Base-by-base conservation (phyloP, 2,888 invertebrate genomes). In the Spisula subtruncata region DNA sequence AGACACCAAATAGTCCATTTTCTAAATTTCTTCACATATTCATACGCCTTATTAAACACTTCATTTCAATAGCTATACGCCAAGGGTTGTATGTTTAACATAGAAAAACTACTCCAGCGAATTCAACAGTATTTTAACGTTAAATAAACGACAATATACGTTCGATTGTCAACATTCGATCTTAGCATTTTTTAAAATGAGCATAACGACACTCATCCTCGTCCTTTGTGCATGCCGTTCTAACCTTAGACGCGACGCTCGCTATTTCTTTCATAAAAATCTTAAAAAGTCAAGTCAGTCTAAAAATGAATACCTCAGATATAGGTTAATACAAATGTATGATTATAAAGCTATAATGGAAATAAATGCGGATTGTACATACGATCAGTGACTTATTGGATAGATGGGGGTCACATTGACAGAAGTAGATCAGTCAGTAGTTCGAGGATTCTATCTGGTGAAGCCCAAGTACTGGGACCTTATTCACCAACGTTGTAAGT, bases 1-100 rank as follows among this genome's bases (percentile, higher is more conserved):
- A 89, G 87, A 85, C 87, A 85, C 83, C 85, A 86, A 89, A 66
- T 87, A 85, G 90, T 89, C 87, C 90, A 86, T 88, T 87, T 90
- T 89, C 87, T 56, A 90, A 85, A 92, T 92, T 90, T 89, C 90
- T 92, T 87, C 83, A 89, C 82, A 89, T 89, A 92, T 92, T 90
- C 91, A 87, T 90, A 82, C 91, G 90, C 90, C 89, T 87, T 85
- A 84, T 90, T 90, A 90, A 89, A 89, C 88, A 88, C 90, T 88
- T 85, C 80, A 88, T 88, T 90, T 91, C 85, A 71, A 91, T 86
- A 89, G 91, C 79, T 81, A 87, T 87, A 60, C 83, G 80, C 89
- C 83, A 35, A 66, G 25, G 87, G 83, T 66, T 87, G 89, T 89
- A 80, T 89, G 80, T 81, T 87, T 87, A 87, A 87, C 87, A 91